Evolutionary conservation across 1,140 invertebrate species (phyloP).

Genomic region (Batillaria attramentaria): DNA sequence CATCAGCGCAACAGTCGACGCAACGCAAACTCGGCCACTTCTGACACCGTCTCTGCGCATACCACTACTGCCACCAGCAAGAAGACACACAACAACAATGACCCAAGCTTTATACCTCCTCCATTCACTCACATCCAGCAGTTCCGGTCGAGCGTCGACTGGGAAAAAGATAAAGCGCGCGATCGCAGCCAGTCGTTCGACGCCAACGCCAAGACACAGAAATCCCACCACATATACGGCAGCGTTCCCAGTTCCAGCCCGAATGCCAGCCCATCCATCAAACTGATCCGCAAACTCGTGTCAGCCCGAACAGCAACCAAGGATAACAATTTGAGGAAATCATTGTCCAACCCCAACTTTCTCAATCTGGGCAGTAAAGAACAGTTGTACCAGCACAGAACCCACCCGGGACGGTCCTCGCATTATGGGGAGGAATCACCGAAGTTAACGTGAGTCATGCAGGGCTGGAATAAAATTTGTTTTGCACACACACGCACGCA

Average conservation of each 20-base stretch:
- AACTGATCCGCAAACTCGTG: constrained; percentile 55
- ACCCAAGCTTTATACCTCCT: constrained; percentile 8
- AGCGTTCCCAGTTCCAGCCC: not conserved
- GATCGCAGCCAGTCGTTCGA: constrained; percentile 28
- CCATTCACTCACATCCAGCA: constrained; percentile 19
- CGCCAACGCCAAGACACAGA: constrained; percentile 16
- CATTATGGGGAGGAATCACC: not conserved
- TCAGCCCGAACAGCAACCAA: constrained; percentile 42
- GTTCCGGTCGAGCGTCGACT: constrained; percentile 6
- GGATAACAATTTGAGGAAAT: constrained; percentile 54
- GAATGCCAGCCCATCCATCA: constrained; percentile 39
- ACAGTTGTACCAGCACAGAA: constrained; percentile 41
- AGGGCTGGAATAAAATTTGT: too few relatives aligned
- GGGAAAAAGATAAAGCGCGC: not conserved
- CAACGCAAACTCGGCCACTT: not conserved
- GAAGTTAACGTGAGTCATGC: constrained; percentile 8
- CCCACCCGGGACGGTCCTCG: constrained; percentile 36
- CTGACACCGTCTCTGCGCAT: not conserved
- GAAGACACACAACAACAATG: not conserved
- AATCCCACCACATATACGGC: too few relatives aligned
- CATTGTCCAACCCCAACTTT: constrained; percentile 67
- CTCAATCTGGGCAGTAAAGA: constrained; percentile 60
- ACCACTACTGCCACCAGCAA: not conserved
- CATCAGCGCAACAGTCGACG: constrained; percentile 38
- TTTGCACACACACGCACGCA: too few relatives aligned